Base-by-base conservation (phyloP, 2,113 vertebrate species). In the Nerophis ophidion region DNA sequence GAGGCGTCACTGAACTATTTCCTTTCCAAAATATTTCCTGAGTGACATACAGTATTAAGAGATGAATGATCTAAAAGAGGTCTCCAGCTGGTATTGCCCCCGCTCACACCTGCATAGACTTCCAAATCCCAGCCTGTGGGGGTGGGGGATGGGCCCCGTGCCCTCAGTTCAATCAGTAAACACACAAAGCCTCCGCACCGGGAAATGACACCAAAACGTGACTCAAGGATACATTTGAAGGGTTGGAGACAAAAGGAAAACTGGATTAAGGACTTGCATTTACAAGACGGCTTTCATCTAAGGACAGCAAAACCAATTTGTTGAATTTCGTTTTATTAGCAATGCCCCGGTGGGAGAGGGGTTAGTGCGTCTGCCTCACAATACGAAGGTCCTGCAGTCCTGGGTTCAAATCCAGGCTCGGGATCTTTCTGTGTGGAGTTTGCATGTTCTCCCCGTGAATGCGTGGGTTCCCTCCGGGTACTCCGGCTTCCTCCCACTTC, bases 111-210 rank as follows among this genome's bases (percentile, higher is more conserved):
- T 79, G 71, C 51, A 66, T 74, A 86, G 85, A 74, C 66, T 71
- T 81, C 76, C 63, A 57, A 61, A 75, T 76, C 74, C 77, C 64
- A 63, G 75, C 74, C 61, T 55, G 63, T 64, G 79, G 77, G 79
- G 65, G 36, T 44, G 68, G 61, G 57, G 50, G 60, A 63, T 64
- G 74, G 78, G 75, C 60, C 65, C 61, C n/a, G 17, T 55, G 51
- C 67, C 71, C 77, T 72, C 66, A 75, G 74, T 80, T 76, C 81
- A 85, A 85, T 84, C 83, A 81, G 78, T 76, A 75, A 82, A 79
- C 75, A 78, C 74, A 83, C 72, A 81, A 82, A 81, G 75, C 76
- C 81, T 77, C 80, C 81, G 79, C 82, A 82, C 66, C 72, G 40
- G 35, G 53, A 56, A 56, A 56, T 56, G 72, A 84, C 80, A 81